A percentile compares a stretch with the other conserved stretches of the same genome.
Evolutionary conservation across 2,113 vertebrate species (phyloP).

Genomic region (Panthera uncia): DNA sequence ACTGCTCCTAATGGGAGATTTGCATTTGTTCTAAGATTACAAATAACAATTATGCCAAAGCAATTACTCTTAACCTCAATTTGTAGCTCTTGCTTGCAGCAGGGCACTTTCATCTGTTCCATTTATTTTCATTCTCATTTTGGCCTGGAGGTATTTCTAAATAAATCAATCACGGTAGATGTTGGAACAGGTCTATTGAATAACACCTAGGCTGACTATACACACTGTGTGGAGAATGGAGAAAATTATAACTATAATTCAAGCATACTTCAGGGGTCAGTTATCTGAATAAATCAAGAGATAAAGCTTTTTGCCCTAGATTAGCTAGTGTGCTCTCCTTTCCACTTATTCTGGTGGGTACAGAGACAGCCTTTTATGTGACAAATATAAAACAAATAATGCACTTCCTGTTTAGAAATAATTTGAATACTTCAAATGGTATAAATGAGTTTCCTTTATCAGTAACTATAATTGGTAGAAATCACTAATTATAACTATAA

Average conservation of each 20-base stretch:
- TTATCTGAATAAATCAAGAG: slow-evolving; percentile 49
- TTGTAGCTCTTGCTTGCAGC: slow-evolving; percentile 70
- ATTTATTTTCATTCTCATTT: slow-evolving; percentile 79
- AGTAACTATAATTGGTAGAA: not conserved
- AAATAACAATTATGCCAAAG: slow-evolving; percentile 72
- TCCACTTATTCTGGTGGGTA: not conserved
- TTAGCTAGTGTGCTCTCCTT: not conserved
- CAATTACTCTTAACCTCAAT: slow-evolving; percentile 74
- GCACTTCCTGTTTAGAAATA: not conserved
- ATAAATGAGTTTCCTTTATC: not conserved
- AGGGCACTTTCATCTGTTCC: slow-evolving; percentile 72
- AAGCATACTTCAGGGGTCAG: slow-evolving; percentile 43
- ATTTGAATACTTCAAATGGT: not conserved
- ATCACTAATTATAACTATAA: not conserved
- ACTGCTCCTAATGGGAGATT: slow-evolving; percentile 69
- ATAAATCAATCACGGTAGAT: slow-evolving; percentile 77
- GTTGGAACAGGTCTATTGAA: slow-evolving; percentile 57
- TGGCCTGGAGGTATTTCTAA: slow-evolving; percentile 80
- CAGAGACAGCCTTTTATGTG: not conserved
- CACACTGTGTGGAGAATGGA: slow-evolving; percentile 6
- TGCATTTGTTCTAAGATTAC: slow-evolving; percentile 79
- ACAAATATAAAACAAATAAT: not conserved
- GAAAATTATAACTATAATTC: slow-evolving; percentile 52
- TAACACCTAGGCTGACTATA: slow-evolving; percentile 67
- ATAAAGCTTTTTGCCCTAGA: slow-evolving; percentile 3